Conservation (phyloP, 64 coral and sea anemone genomes). For the Dendronephthya gigantea region DNA sequence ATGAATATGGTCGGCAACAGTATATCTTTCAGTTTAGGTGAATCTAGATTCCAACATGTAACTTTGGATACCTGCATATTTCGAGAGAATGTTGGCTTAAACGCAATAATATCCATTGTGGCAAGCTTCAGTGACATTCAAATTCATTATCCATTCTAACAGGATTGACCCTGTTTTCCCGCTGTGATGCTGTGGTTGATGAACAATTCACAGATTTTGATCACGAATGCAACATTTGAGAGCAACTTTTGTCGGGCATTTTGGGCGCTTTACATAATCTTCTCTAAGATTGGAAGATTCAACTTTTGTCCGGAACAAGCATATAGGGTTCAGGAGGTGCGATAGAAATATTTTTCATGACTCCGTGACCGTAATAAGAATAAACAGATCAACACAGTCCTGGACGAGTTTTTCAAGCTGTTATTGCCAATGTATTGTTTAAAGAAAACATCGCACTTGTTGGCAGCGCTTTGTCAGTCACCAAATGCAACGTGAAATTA, state of each 20-base stretch:
- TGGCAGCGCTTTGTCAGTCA: conserved; percentile 26
- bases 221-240: not conserved
- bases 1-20: not conserved
- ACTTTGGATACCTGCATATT: not conserved
- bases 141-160: not conserved
- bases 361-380: not conserved
- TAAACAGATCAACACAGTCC: not conserved
- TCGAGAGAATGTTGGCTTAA: not conserved
- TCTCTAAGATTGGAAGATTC: not conserved
- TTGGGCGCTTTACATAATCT: not conserved
- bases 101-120: not conserved
- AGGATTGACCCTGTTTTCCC: not conserved
- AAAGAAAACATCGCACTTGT: conserved; percentile 20
- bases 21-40: too few relatives aligned
- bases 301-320: not conserved
- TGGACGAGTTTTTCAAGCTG: not conserved
- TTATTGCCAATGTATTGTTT: conserved; percentile 9
- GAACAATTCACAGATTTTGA: not conserved
- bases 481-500: conserved; percentile 22
- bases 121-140: not conserved
- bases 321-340: not conserved
- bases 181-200: not conserved
- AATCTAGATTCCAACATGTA: not conserved
- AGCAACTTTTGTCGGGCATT: not conserved
- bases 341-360: too few relatives aligned